Conservation (phyloP, 2,113 vertebrate species). For the Oxyruncus cristatus region DNA sequence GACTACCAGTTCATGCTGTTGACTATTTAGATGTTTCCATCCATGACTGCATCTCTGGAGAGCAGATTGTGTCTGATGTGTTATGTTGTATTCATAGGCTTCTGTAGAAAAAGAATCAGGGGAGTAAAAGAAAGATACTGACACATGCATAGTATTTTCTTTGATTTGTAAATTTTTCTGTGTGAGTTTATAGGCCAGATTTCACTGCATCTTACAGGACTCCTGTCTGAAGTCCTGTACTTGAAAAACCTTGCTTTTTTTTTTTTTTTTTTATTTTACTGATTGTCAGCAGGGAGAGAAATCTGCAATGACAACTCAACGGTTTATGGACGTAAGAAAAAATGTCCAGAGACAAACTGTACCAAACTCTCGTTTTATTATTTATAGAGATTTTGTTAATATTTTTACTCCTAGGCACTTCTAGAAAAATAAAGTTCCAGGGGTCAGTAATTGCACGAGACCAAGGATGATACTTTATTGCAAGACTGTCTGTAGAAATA, state of each 20-base stretch:
- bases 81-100: neutral
- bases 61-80: neutral
- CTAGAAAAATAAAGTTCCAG: neutral
- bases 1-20: neutral
- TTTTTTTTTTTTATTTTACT: neutral
- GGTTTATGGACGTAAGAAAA: neutral
- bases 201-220: neutral
- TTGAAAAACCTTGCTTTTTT: neutral
- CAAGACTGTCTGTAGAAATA: neutral
- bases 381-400: neutral
- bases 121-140: neutral
- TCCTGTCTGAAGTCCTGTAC: neutral
- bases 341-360: neutral
- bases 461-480: neutral
- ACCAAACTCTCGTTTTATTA: neutral
- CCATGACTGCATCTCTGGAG: neutral
- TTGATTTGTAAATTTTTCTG: neutral
- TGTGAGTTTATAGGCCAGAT: neutral
- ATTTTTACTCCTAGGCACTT: neutral
- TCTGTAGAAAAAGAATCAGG: neutral
- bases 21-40: neutral
- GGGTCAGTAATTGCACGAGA: neutral
- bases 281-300: neutral
- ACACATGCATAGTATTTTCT: neutral
- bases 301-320: neutral